Base-by-base conservation (phyloP, 2,888 invertebrate species). In the Blastobasis adustella region DNA sequence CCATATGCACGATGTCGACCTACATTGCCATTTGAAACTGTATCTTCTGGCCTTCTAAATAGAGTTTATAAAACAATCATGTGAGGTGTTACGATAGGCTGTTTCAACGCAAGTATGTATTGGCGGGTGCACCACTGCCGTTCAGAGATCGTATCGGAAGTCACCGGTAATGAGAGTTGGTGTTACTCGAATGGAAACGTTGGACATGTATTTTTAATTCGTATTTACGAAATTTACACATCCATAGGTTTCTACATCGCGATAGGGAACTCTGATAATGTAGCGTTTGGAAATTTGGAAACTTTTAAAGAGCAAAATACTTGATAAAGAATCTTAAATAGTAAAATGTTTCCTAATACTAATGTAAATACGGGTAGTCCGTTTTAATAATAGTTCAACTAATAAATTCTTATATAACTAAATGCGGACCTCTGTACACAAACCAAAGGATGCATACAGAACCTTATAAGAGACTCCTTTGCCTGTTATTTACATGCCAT, bases 141-240 rank as follows among this genome's bases (percentile, higher is more conserved):
- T 73, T 71, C 70, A 66, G 60, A 73, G 84, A 82, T 81, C 57
- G 70, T 81, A 82, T 84, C 80, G 60, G 65, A 58, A 60, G 67
- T 74, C 71, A 72, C 76, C 75, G 73, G 79, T 82, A 82, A 81
- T 78, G 79, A 81, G 77, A 76, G 63, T 76, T 75, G 71, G 73
- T 81, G 78, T 78, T 78, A 79, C 70, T 76, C 67, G 71, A 62
- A 73, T 77, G 76, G 76, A 79, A 80, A 75, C 70, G 69, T 68
- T 67, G 68, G 66, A 71, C 69, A 69, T 66, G 63, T 69, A 65
- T 69, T 71, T 68, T 71, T 69, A 67, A 71, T 69, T 69, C 66
- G 62, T 67, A 66, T 67, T 69, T 71, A 65, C 55, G 48, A 69
- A 70, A 59, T 54, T 59, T 59, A 63, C 23, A 23, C 23, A 23